Conservation (phyloP, 2,113 vertebrate species). For the Urocynchramus pylzowi region DNA sequence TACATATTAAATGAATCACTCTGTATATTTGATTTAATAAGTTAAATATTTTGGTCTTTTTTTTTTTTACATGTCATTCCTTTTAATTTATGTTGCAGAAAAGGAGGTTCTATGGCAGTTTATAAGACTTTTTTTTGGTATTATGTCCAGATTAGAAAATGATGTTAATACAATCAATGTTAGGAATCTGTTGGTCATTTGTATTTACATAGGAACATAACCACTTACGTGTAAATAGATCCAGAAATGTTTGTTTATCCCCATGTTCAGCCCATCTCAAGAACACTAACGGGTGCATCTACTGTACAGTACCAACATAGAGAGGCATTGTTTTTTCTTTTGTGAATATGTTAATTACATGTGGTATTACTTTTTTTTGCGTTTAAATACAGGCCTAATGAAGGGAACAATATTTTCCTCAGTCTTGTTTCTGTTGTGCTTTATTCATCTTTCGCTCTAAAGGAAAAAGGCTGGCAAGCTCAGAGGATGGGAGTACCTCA, state of each 20-base stretch:
- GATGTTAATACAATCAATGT: slow-evolving; percentile 76
- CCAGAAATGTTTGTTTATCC: slow-evolving; percentile 77
- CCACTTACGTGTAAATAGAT: slow-evolving; percentile 78
- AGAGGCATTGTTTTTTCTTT: slow-evolving; percentile 65
- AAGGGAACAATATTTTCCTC: slow-evolving; percentile 85
- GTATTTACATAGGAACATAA: slow-evolving; percentile 67
- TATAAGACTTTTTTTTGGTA: slow-evolving; percentile 70
- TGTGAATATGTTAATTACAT: slow-evolving; percentile 76
- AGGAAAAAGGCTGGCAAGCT: slow-evolving; percentile 60
- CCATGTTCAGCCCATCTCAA: slow-evolving; percentile 64
- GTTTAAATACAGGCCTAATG: slow-evolving; percentile 83
- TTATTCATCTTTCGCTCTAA: slow-evolving; percentile 70
- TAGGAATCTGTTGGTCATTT: slow-evolving; percentile 71
- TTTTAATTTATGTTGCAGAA: slow-evolving; percentile 80
- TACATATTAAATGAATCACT: slow-evolving; percentile 94
- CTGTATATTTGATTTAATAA: slow-evolving; percentile 99
- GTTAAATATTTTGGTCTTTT: slow-evolving; percentile 84
- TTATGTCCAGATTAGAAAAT: slow-evolving; percentile 66
- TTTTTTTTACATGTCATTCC: slow-evolving; percentile 81
- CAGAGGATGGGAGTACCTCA: slow-evolving; percentile 68
- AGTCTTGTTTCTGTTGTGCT: slow-evolving; percentile 73
- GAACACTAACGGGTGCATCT: slow-evolving; percentile 62
- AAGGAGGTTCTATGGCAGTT: slow-evolving; percentile 79
- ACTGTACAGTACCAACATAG: slow-evolving; percentile 65
- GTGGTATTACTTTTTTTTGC: slow-evolving; percentile 74